These are phyloP conservation scores for Heteronetta atricapilla DNA, from an alignment of 2,113 vertebrate genomes.

Conservation along the genomic window DNA sequence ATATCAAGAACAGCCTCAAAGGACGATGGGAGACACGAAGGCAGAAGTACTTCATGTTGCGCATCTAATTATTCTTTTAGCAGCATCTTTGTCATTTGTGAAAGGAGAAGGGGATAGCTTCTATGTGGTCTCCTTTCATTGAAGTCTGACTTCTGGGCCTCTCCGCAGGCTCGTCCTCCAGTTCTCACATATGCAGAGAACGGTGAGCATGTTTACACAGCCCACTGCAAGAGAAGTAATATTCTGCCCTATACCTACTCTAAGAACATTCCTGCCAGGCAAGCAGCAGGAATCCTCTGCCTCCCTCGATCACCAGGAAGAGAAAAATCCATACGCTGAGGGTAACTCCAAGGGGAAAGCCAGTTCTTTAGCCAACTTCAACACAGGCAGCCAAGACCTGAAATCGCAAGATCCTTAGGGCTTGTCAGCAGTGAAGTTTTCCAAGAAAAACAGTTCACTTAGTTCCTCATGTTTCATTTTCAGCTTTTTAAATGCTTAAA, in stretches of 20 bases:
- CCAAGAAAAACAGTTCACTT: background rate
- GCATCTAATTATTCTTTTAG: background rate
- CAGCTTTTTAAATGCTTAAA: background rate
- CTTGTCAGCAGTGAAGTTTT: accelerated
- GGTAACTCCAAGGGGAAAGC: background rate
- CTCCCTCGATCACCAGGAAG: background rate
- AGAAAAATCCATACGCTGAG: accelerated
- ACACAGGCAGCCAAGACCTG: background rate
- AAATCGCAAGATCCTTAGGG: background rate
- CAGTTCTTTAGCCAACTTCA: background rate
- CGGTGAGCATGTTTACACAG: accelerated
- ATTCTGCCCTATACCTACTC: background rate
- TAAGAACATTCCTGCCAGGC: background rate
- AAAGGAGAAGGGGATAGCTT: background rate
- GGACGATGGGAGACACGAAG: background rate
- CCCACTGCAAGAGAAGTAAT: background rate
- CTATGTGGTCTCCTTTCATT: background rate
- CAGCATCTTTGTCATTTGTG: background rate
- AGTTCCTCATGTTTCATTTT: background rate
- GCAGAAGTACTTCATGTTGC: accelerated
- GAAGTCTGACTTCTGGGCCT: background rate
- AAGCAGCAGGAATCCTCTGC: background rate
- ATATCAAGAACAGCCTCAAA: background rate
- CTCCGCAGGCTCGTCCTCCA: background rate
- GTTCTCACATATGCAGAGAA: accelerated